Conservation (phyloP, 2,113 vertebrate genomes). For the Clarias macrocephalus region DNA sequence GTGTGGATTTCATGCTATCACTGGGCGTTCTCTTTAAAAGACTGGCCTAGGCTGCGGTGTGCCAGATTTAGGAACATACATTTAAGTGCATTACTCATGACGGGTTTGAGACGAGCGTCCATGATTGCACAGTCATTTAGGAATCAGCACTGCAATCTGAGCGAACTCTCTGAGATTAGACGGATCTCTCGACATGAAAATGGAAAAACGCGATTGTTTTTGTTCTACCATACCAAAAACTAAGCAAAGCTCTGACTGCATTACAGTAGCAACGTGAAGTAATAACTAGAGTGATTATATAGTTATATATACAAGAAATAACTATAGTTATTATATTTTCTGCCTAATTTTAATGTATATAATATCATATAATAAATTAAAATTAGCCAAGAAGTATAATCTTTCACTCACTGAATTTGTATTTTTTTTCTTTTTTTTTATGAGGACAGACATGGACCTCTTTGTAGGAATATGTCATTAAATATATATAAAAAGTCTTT, state of each 20-base stretch:
- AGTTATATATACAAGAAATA: too few relatives aligned
- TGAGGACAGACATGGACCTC: neutral
- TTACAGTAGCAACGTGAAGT: constrained; percentile 31
- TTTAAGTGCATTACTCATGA: constrained; percentile 67
- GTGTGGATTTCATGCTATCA: constrained; percentile 29
- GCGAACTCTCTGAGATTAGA: constrained; percentile 46
- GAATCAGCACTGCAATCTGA: constrained; percentile 57
- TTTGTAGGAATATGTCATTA: constrained; percentile 26
- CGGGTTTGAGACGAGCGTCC: constrained; percentile 55
- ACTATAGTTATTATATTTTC: too few relatives aligned
- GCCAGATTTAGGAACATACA: constrained; percentile 63
- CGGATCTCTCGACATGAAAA: constrained; percentile 57
- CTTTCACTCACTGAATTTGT: neutral
- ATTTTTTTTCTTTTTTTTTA: neutral
- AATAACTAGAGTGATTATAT: neutral
- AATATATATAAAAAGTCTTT: constrained; percentile 52
- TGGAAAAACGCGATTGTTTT: constrained; percentile 43
- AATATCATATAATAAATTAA: constrained; percentile 37
- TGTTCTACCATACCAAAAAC: constrained; percentile 57
- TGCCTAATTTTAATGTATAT: too few relatives aligned
- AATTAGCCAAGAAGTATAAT: neutral
- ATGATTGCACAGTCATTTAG: constrained; percentile 62
- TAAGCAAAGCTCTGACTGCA: neutral
- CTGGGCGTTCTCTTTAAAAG: constrained; percentile 60
- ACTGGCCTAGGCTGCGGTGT: constrained; percentile 48